A percentile compares a stretch with the other conserved stretches of the same genome.
Evolutionary conservation across 1,140 invertebrate genomes (phyloP).

Genomic region (Lepidotrigona ventralis): DNA sequence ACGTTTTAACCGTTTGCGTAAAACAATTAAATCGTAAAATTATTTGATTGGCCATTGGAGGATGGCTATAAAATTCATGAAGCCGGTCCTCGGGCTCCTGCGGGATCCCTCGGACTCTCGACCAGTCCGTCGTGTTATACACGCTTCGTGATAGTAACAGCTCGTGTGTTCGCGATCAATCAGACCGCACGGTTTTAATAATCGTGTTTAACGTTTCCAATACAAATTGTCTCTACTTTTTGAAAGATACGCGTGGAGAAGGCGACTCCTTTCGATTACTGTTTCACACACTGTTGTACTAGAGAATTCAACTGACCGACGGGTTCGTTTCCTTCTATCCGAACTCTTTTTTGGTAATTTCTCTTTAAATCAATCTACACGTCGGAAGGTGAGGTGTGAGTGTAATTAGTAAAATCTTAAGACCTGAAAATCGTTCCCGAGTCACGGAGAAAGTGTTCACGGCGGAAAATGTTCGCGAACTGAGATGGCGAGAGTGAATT

Average conservation of each 20-base stretch:
- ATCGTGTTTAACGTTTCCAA: slow-evolving; percentile 47
- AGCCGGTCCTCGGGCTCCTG: too few species aligned
- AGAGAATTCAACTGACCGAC: slow-evolving; percentile 6
- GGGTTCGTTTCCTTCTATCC: slow-evolving; percentile 1
- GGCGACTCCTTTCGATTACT: slow-evolving; percentile 37
- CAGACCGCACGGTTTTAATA: slow-evolving; percentile 3
- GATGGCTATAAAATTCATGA: slow-evolving; percentile 2
- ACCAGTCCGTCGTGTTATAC: slow-evolving; percentile 23
- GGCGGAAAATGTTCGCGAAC: too few species aligned
- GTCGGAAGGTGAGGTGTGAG: too few species aligned
- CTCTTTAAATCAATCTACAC: too few species aligned
- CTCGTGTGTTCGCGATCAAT: slow-evolving; percentile 40
- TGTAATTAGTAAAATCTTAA: too few species aligned
- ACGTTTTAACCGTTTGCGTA: slow-evolving; percentile 44
- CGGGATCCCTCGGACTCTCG: too few species aligned
- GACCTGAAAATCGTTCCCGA: too few species aligned
- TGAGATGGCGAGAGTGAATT: slow-evolving; percentile 4
- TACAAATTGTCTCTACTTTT: slow-evolving; percentile 48
- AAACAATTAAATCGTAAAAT: slow-evolving; percentile 53
- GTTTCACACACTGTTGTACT: not conserved
- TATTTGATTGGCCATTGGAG: slow-evolving; percentile 50
- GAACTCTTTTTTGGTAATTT: not conserved
- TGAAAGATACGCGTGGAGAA: slow-evolving; percentile 36
- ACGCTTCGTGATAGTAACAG: slow-evolving; percentile 34
- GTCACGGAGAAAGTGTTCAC: too few species aligned